These are phyloP conservation scores for Chitala chitala DNA, from an alignment of 2,113 vertebrate species.

Conservation along the genomic window DNA sequence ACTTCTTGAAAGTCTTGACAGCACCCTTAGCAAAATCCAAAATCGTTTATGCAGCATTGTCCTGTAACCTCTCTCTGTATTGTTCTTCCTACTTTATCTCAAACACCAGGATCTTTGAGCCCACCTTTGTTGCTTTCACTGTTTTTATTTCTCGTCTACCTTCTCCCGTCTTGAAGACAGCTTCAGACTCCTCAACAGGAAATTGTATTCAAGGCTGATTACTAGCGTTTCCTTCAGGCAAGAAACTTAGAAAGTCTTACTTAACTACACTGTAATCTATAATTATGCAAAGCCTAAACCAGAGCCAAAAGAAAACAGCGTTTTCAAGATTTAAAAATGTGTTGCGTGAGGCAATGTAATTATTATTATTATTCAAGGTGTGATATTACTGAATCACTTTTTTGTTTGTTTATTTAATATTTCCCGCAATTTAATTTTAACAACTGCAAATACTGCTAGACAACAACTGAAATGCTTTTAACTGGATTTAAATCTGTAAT, in stretches of 20 bases:
- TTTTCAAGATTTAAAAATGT: neutral
- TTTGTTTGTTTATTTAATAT: too few species aligned
- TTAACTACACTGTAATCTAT: slow-evolving; percentile 52
- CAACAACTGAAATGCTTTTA: too few species aligned
- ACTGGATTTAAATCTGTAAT: too few species aligned
- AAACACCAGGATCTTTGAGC: neutral
- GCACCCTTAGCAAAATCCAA: neutral
- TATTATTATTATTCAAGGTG: too few species aligned
- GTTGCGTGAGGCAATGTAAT: neutral
- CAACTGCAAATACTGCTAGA: too few species aligned
- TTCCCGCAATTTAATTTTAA: too few species aligned
- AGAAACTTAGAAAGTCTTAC: slow-evolving; percentile 48
- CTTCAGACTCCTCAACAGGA: slow-evolving; percentile 60
- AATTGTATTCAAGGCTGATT: slow-evolving; percentile 62
- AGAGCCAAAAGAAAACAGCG: slow-evolving; percentile 30
- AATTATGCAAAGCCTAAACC: slow-evolving; percentile 58
- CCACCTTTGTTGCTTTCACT: slow-evolving; percentile 21
- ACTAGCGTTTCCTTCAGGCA: slow-evolving; percentile 62
- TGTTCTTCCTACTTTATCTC: slow-evolving; percentile 14
- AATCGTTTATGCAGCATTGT: neutral
- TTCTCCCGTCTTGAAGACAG: slow-evolving; percentile 32
- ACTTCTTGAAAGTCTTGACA: slow-evolving; percentile 9
- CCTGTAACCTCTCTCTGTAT: neutral
- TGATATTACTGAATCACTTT: too few species aligned
- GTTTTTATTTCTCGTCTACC: slow-evolving; percentile 25